phyloP scores from a whole-genome alignment of 2,113 vertebrate species.

The Muntiacus reevesi region DNA sequence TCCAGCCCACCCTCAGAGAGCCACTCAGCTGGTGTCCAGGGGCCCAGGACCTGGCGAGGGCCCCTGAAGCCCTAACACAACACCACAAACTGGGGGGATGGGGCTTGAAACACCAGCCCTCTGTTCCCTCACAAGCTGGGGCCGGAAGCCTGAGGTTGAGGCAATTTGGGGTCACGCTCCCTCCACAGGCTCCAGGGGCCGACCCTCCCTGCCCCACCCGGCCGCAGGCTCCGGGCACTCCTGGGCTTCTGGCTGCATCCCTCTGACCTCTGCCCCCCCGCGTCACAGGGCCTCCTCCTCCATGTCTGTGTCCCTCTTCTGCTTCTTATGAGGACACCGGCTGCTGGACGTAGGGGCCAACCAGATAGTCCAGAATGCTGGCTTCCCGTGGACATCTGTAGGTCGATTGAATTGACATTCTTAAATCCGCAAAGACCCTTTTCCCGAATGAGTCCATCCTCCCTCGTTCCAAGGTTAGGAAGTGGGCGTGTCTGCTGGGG shows the following conservation, averaged over 20 bases:
- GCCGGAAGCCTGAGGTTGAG: fast-evolving
- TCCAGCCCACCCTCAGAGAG: too few species aligned
- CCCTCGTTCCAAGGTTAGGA: fast-evolving
- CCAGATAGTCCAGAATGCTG: too few species aligned
- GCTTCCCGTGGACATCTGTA: fast-evolving
- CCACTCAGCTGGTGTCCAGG: fast-evolving
- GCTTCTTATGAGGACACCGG: background rate
- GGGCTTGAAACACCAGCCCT: fast-evolving
- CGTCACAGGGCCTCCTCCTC: fast-evolving
- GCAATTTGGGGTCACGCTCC: fast-evolving
- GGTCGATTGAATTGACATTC: background rate
- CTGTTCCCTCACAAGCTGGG: fast-evolving
- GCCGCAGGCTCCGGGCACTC: fast-evolving
- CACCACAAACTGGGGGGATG: fast-evolving
- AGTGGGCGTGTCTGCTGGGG: fast-evolving
- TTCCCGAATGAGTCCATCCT: background rate
- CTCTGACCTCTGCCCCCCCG: fast-evolving
- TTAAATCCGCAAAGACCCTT: background rate
- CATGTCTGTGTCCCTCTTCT: background rate
- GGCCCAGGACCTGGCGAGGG: background rate
- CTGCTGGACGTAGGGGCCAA: background rate
- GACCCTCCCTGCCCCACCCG: background rate
- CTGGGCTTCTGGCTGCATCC: fast-evolving
- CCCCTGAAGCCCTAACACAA: fast-evolving
- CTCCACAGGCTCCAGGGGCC: fast-evolving